phyloP scores from a whole-genome alignment of 2,888 invertebrate species.

The Eulithis testata region DNA sequence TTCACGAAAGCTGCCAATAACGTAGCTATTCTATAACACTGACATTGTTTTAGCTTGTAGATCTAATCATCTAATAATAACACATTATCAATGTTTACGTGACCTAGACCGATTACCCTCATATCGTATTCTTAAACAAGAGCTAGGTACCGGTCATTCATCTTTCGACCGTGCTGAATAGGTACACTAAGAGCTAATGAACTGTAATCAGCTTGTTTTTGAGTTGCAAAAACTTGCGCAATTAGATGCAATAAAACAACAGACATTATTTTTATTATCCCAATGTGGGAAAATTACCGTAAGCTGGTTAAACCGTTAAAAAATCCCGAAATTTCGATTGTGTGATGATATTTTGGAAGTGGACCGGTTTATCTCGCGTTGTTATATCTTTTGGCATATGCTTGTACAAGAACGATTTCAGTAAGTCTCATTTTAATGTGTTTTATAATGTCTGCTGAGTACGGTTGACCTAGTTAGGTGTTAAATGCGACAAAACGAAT shows the following conservation, averaged over 20 bases:
- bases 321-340: too few relatives aligned
- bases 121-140: conserved; percentile 28
- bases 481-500: conserved; percentile 31
- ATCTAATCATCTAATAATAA: too few relatives aligned
- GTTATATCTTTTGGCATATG: too few relatives aligned
- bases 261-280: conserved; percentile 5
- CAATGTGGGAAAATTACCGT: too few relatives aligned
- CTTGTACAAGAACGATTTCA: too few relatives aligned
- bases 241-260: conserved; percentile 32
- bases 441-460: not conserved
- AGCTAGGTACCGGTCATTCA: conserved; percentile 33
- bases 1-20: too few relatives aligned
- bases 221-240: conserved; percentile 41
- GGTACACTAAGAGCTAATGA: conserved; percentile 27
- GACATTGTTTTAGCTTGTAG: not conserved
- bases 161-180: conserved; percentile 34
- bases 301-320: too few relatives aligned
- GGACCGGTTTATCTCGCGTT: too few relatives aligned
- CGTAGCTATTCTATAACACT: not conserved
- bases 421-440: not conserved
- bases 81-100: conserved; percentile 13
- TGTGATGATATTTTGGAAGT: too few relatives aligned
- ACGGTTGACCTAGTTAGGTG: conserved; percentile 34
- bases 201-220: conserved; percentile 36
- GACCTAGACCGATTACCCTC: conserved; percentile 34